These are phyloP conservation scores for Notothenia coriiceps DNA, from an alignment of 2,113 vertebrate genomes.

Conservation along the genomic window DNA sequence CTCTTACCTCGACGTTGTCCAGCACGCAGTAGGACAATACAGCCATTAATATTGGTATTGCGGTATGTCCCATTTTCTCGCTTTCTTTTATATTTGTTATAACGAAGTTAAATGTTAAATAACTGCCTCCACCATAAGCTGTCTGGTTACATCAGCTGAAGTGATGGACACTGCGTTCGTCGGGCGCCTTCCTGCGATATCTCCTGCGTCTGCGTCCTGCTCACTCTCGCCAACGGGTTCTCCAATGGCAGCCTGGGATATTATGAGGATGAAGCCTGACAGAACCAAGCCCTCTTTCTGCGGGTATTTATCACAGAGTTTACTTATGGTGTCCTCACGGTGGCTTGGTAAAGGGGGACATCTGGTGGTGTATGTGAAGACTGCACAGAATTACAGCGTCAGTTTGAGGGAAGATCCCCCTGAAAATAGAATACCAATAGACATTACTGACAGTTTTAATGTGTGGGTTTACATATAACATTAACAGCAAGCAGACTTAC, in stretches of 20 bases:
- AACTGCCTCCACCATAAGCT: constrained; percentile 59
- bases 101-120: constrained; percentile 50
- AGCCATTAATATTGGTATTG: constrained; percentile 76
- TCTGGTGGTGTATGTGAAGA: constrained; percentile 51
- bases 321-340: not conserved
- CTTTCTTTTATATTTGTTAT: constrained; percentile 54
- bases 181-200: constrained; percentile 55
- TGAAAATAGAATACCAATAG: not conserved
- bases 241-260: constrained; percentile 74
- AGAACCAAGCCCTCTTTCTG: constrained; percentile 84
- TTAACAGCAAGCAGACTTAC: not conserved
- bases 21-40: constrained; percentile 74
- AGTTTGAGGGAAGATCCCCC: not conserved
- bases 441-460: not conserved
- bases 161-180: constrained; percentile 63
- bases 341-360: constrained; percentile 62
- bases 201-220: constrained; percentile 75
- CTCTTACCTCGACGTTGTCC: constrained; percentile 81
- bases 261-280: constrained; percentile 66
- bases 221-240: constrained; percentile 60
- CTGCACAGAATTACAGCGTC: not conserved
- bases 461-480: not conserved
- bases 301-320: constrained; percentile 66
- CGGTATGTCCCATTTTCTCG: constrained; percentile 81
- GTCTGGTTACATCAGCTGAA: constrained; percentile 69